Percentiles rank a stretch among this genome's conserved stretches.
These are phyloP conservation scores for Maniola jurtina DNA, from an alignment of 1,140 invertebrate species.

Conservation along the genomic window DNA sequence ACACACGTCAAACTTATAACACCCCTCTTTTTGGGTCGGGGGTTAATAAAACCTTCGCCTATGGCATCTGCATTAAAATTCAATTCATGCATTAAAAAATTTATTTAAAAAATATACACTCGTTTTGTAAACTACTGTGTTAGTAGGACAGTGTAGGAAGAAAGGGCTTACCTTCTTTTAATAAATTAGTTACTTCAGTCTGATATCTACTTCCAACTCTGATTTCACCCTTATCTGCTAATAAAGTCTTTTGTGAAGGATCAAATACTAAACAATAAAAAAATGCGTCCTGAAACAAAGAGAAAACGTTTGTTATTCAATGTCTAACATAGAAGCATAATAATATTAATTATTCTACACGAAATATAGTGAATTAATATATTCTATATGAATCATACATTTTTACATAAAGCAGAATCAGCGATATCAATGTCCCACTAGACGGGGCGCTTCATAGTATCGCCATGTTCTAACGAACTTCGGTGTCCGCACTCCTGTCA, in stretches of 20 bases:
- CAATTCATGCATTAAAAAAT: too few relatives aligned
- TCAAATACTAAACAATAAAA: constrained; percentile 99
- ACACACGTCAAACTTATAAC: too few relatives aligned
- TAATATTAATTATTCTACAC: neutral
- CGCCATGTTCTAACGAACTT: too few relatives aligned
- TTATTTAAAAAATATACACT: too few relatives aligned
- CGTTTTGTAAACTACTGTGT: too few relatives aligned
- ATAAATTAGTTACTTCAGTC: constrained; percentile 89
- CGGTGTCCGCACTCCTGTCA: too few relatives aligned
- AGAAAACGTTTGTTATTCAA: constrained; percentile 43
- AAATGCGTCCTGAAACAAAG: constrained; percentile 92
- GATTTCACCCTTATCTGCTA: constrained; percentile 98
- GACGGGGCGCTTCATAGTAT: too few relatives aligned
- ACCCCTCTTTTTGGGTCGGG: too few relatives aligned
- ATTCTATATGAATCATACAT: constrained; percentile 9
- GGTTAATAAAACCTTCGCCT: too few relatives aligned
- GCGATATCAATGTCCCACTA: too few relatives aligned
- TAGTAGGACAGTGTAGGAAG: too few relatives aligned
- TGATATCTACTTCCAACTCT: constrained; percentile 96
- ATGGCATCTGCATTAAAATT: too few relatives aligned
- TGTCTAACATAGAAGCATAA: neutral
- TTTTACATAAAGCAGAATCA: neutral
- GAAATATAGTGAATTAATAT: neutral
- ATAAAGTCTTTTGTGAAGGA: constrained; percentile 97
- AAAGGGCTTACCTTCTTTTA: constrained; percentile 82